Evolutionary conservation across 2,797 vertebrate species (phyloP).

Genomic region (Trematomus bernacchii): DNA sequence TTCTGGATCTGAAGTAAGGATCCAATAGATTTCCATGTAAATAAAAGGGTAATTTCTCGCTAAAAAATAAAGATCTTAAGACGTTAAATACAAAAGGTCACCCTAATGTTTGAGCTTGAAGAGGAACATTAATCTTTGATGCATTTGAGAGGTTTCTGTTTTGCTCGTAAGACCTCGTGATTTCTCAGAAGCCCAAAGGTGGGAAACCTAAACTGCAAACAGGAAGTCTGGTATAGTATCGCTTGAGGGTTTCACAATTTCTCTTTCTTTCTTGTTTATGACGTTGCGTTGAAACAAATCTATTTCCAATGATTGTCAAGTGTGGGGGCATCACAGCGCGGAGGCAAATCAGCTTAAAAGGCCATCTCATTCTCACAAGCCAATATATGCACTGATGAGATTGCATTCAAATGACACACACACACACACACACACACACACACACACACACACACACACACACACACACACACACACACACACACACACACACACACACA

Average conservation of each 20-base stretch:
- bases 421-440: neutral
- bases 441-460: neutral
- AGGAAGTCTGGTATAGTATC: slow-evolving; percentile 4
- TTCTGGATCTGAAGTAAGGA: neutral
- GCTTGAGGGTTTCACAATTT: neutral
- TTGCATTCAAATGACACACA: neutral
- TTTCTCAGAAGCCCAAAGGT: neutral
- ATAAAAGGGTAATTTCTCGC: neutral
- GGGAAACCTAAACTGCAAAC: slow-evolving; percentile 3
- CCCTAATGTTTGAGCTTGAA: neutral
- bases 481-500: no score
- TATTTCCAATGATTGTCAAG: neutral
- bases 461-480: no score
- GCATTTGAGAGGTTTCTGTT: neutral
- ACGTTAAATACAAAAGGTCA: no score
- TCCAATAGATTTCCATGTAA: neutral
- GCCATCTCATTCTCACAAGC: slow-evolving; percentile 2
- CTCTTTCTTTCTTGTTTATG: neutral
- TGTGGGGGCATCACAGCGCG: neutral
- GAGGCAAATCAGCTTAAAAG: slow-evolving; percentile 23
- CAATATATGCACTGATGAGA: slow-evolving; percentile 16
- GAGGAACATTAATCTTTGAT: neutral
- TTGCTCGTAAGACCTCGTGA: neutral
- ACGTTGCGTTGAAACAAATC: neutral
- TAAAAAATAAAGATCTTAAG: neutral